Conservation (phyloP, 2,113 vertebrate genomes). For the Austrofundulus limnaeus region DNA sequence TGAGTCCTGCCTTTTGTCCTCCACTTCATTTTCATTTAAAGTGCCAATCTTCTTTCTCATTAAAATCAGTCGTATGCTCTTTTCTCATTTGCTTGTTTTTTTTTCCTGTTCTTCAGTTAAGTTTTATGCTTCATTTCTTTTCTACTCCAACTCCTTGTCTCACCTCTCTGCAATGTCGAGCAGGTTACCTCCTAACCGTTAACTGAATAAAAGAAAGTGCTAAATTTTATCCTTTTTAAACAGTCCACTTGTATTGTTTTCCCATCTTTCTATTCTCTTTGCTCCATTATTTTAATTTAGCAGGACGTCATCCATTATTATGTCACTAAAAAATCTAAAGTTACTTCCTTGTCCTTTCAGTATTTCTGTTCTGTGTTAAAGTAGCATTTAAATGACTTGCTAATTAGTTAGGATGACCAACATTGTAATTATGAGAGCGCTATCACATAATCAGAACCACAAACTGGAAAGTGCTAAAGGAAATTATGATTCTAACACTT, state of each 20-base stretch:
- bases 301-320: background rate
- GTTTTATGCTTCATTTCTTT: slow-evolving; percentile 23
- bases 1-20: background rate
- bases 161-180: slow-evolving; percentile 48
- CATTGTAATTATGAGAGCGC: background rate
- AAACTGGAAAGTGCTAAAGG: background rate
- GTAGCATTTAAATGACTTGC: background rate
- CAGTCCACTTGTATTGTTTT: slow-evolving; percentile 26
- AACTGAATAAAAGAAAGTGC: slow-evolving; percentile 59
- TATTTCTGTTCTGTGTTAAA: background rate
- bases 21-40: slow-evolving; percentile 15
- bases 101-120: slow-evolving; percentile 14
- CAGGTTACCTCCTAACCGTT: slow-evolving; percentile 28
- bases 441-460: background rate
- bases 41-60: slow-evolving; percentile 3
- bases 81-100: background rate
- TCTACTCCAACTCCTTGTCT: slow-evolving; percentile 49
- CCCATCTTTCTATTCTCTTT: slow-evolving; percentile 6
- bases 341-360: background rate
- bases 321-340: background rate
- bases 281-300: slow-evolving; percentile 4
- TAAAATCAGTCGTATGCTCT: slow-evolving; percentile 19
- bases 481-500: background rate
- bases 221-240: slow-evolving; percentile 20
- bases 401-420: background rate